Conservation (phyloP, 2,797 vertebrate genomes). For the Anguilla anguilla region DNA sequence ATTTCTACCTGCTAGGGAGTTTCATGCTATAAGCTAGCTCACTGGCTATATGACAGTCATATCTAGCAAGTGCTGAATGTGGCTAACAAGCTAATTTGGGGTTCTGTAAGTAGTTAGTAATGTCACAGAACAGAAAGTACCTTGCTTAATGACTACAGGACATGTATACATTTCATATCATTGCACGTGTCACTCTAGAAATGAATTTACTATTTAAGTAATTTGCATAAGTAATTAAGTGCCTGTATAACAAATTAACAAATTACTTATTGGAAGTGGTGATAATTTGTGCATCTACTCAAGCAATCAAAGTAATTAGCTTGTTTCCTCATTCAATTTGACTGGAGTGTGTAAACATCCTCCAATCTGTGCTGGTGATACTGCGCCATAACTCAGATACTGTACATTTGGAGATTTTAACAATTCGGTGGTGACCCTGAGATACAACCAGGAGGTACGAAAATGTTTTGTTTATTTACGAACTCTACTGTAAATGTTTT, state of each 20-base stretch:
- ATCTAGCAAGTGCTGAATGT: no score
- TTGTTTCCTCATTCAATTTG: neutral
- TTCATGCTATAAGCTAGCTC: neutral
- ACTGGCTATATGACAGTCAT: neutral
- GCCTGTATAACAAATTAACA: neutral
- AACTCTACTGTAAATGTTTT: neutral
- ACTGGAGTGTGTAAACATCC: neutral
- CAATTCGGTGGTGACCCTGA: neutral
- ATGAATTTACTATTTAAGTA: neutral
- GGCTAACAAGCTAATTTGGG: no score
- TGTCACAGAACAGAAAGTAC: neutral
- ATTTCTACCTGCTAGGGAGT: neutral
- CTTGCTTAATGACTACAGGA: neutral
- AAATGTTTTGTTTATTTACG: neutral
- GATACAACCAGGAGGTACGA: neutral
- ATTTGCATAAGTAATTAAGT: slow-evolving; percentile 6
- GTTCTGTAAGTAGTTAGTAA: neutral
- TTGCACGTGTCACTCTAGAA: neutral
- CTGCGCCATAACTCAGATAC: neutral
- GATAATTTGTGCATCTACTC: neutral
- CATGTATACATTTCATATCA: neutral
- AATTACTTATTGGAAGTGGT: neutral
- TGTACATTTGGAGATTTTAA: neutral
- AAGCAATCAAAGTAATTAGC: neutral
- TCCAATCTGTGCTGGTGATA: neutral